Percentiles rank a stretch among this genome's conserved stretches.
Conservation (phyloP, 2,888 invertebrate species). For the Aspidiotus destructor region DNA sequence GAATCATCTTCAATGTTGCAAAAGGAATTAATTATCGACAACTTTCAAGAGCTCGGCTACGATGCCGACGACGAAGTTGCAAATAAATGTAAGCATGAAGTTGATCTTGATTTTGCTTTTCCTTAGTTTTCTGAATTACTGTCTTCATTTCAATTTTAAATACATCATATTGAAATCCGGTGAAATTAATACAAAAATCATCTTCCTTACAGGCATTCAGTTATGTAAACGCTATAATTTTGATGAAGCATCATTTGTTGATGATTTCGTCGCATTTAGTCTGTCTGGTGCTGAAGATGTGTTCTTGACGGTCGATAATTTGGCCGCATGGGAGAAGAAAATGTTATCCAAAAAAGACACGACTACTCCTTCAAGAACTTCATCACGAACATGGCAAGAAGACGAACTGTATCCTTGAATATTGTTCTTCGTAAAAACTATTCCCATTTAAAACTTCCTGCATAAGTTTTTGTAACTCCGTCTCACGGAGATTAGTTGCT, state of each 20-base stretch:
- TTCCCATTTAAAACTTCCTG: no score
- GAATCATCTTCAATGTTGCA: neutral
- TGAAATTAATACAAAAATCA: neutral
- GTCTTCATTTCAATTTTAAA: no score
- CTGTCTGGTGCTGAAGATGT: conserved; percentile 2
- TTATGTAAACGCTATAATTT: conserved; percentile 55
- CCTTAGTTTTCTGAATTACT: neutral
- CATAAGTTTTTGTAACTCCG: no score
- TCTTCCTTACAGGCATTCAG: conserved; percentile 47
- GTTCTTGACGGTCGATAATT: neutral
- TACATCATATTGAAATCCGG: no score
- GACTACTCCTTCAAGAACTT: no score
- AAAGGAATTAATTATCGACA: conserved; percentile 7
- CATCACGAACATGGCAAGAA: no score
- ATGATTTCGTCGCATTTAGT: conserved; percentile 64
- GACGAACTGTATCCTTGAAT: no score
- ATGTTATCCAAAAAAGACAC: neutral
- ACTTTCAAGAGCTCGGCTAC: conserved; percentile 1
- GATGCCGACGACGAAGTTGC: conserved; percentile 17
- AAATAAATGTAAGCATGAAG: conserved; percentile 21
- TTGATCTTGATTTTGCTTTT: neutral
- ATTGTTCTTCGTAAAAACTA: no score
- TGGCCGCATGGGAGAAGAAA: conserved; percentile 13
- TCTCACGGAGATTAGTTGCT: no score
- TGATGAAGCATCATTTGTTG: conserved; percentile 57